Evolutionary conservation across 2,797 vertebrate species (phyloP), one percentile per base, ranked within the genome.

Genomic region (Chaunax sp.): DNA sequence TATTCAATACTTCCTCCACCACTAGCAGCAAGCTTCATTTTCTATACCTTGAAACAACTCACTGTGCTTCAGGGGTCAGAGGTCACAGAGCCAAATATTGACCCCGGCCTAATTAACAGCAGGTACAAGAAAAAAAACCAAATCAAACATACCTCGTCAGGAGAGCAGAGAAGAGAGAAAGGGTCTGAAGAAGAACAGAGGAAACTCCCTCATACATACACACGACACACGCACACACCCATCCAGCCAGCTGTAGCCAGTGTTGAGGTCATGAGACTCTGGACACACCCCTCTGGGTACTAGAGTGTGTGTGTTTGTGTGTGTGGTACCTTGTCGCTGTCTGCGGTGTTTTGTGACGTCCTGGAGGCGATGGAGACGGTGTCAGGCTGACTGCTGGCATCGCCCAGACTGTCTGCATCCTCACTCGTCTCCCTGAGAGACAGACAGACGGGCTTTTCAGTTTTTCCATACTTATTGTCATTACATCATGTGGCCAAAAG

Each of bases 311-410:
- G 43, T 51, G 41, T 57, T 46, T 64, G 54, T 35, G 50, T 59
- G 73, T 51, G 56, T 25, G 56, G 52, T 94, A 98, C 97, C 97
- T 98, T 98, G 92, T 99, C 97, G 35, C 97, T 98, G 91, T 99
- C 97, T 58, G 97, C 96, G 0, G 97, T 98, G 92, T 98, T 99
- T 83, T 99, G 97, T 0, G 97, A 99, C 0, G 97, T 99, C 41
- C 98, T 90, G 50, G 98, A 99, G 50, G 98, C 97, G 63, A 99
- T 98, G 89, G 98, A 99, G 84, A 99, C 97, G 22, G 97, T 99
- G 84, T 99, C 98, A 0, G 97, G 97, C 57, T 99, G 98, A 81
- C 97, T 98, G 93, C 97, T 98, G 73, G 97, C 97, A 43, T 99
- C 97, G 2, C 98, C 98, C 87, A 98, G 94, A 77, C 97, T 98